These are phyloP conservation scores for Micropoecilia bifurca DNA, from an alignment of 2,797 vertebrate genomes.

Conservation along the genomic window DNA sequence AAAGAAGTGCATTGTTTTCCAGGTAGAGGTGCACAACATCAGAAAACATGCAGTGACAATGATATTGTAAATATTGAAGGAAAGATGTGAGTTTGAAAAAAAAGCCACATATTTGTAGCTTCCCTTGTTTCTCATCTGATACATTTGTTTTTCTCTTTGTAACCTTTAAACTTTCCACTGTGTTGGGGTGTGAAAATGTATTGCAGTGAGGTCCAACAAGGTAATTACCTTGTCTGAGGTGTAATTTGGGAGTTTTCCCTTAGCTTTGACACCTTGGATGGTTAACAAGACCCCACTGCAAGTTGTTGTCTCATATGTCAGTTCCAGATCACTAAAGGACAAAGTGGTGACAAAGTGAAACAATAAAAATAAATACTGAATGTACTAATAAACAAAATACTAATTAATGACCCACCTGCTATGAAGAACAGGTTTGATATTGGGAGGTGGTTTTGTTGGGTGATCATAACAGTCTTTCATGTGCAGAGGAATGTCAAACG, in stretches of 20 bases:
- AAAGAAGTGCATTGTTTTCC: background rate
- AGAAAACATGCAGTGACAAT: background rate
- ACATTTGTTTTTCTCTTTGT: background rate
- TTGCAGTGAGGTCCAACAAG: background rate
- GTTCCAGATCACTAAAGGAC: constrained; percentile 82
- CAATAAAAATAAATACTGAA: background rate
- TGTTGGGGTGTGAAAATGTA: background rate
- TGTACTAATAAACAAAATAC: background rate
- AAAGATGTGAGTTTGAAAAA: background rate
- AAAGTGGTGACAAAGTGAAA: constrained; percentile 1
- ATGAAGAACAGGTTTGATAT: constrained; percentile 81
- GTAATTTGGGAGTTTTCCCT: constrained; percentile 80
- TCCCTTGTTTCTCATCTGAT: background rate
- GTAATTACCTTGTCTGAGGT: constrained; percentile 82
- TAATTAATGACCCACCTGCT: constrained; percentile 81
- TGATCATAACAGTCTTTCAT: constrained; percentile 87
- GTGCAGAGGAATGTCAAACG: constrained; percentile 86
- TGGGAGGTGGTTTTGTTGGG: constrained; percentile 67
- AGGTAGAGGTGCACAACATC: background rate
- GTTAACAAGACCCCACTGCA: constrained; percentile 65
- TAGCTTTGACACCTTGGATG: constrained; percentile 85
- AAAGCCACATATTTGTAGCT: background rate
- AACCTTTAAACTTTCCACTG: constrained; percentile 10
- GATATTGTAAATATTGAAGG: background rate
- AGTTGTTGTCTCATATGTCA: constrained; percentile 77